Conservation (phyloP, 92 coral and sea anemone species). For the Meandrina meandrites region DNA sequence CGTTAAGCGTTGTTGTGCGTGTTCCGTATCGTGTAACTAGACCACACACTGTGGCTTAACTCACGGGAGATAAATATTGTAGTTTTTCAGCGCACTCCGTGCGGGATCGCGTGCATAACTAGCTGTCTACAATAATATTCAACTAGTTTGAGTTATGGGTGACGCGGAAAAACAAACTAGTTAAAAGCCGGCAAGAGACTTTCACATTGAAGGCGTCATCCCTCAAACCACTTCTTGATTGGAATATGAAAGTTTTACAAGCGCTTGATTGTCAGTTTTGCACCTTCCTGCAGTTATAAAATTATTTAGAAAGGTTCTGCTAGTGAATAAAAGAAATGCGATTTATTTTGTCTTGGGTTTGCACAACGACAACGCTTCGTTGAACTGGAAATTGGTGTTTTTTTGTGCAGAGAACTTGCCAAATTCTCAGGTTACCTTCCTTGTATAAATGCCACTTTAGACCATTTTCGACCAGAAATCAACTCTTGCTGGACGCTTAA, state of each 20-base stretch:
- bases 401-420: background rate
- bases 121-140: background rate
- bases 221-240: background rate
- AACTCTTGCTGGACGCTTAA: background rate
- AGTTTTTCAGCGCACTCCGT: background rate
- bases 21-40: background rate
- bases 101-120: background rate
- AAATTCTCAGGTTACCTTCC: background rate
- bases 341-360: background rate
- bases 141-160: background rate
- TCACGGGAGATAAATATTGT: slow-evolving; percentile 1
- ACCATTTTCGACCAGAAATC: background rate
- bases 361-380: background rate
- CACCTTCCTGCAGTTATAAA: too few species aligned
- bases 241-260: too few species aligned
- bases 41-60: slow-evolving; percentile 17
- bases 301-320: too few species aligned
- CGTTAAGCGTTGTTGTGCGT: background rate
- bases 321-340: background rate
- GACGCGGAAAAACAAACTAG: background rate
- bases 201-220: background rate
- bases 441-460: background rate
- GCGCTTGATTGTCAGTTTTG: too few species aligned
- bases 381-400: background rate
- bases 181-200: background rate